A percentile compares a stretch with the other conserved stretches of the same genome.
These are phyloP conservation scores for Malurus melanocephalus DNA, from an alignment of 2,113 vertebrate species.

Conservation along the genomic window DNA sequence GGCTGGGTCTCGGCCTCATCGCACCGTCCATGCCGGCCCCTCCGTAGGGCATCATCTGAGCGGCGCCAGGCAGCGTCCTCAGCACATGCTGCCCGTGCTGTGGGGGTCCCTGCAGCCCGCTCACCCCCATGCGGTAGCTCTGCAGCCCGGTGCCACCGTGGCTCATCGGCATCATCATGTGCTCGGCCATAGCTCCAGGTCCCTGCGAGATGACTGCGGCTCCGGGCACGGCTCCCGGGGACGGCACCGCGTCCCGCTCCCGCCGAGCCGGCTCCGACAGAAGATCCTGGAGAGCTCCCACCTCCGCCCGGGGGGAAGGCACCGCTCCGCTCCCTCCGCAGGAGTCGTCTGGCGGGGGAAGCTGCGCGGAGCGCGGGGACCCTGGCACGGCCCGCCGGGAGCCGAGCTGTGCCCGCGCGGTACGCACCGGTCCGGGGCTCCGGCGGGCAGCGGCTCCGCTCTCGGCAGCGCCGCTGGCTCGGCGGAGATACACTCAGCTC, in stretches of 20 bases:
- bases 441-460: not conserved
- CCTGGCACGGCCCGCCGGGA: not conserved
- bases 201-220: not conserved
- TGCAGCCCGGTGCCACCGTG: conserved; percentile 83
- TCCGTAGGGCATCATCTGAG: conserved; percentile 87
- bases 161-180: conserved; percentile 92
- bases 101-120: conserved; percentile 73
- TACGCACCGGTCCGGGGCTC: not conserved
- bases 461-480: not conserved
- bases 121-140: conserved; percentile 85
- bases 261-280: not conserved
- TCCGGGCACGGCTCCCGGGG: not conserved
- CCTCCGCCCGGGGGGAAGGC: not conserved
- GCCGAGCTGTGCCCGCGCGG: not conserved
- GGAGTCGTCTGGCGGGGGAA: not conserved
- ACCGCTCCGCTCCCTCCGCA: not conserved
- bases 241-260: not conserved
- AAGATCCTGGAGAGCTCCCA: not conserved
- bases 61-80: conserved; percentile 71
- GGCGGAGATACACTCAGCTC: accelerated
- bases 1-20: conserved; percentile 76
- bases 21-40: conserved; percentile 79
- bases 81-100: conserved; percentile 82
- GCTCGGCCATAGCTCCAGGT: conserved; percentile 83
- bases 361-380: not conserved